These are phyloP conservation scores for Catharus minimus DNA, from an alignment of 2,113 vertebrate genomes.

Conservation along the genomic window DNA sequence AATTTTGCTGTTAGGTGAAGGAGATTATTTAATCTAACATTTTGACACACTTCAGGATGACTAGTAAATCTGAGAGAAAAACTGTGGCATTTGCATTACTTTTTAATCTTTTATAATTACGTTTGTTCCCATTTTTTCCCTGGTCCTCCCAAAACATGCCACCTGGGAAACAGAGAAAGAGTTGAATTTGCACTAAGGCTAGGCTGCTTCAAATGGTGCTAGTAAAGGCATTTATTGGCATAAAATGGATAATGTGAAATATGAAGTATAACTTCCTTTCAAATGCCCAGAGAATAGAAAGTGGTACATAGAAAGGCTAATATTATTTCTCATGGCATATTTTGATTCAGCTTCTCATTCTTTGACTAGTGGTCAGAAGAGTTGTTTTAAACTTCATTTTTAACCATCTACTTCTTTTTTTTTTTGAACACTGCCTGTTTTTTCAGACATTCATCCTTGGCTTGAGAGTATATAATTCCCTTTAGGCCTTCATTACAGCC, in stretches of 20 bases:
- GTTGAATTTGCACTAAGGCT: neutral
- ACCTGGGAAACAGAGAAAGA: neutral
- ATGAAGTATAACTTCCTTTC: neutral
- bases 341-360: neutral
- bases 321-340: neutral
- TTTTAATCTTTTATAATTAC: neutral
- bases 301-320: neutral
- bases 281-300: neutral
- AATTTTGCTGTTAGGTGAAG: neutral
- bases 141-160: neutral
- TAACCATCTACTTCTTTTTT: neutral
- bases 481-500: neutral
- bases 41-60: neutral
- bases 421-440: neutral
- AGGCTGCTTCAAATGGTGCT: neutral
- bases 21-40: neutral
- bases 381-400: neutral
- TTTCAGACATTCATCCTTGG: neutral
- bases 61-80: neutral
- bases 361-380: neutral
- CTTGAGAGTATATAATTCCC: neutral
- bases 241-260: neutral
- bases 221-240: neutral
- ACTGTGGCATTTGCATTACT: accelerated
- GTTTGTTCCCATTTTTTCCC: neutral